Evolutionary conservation across 2,113 vertebrate species (phyloP).

Genomic region (Neofelis nebulosa): DNA sequence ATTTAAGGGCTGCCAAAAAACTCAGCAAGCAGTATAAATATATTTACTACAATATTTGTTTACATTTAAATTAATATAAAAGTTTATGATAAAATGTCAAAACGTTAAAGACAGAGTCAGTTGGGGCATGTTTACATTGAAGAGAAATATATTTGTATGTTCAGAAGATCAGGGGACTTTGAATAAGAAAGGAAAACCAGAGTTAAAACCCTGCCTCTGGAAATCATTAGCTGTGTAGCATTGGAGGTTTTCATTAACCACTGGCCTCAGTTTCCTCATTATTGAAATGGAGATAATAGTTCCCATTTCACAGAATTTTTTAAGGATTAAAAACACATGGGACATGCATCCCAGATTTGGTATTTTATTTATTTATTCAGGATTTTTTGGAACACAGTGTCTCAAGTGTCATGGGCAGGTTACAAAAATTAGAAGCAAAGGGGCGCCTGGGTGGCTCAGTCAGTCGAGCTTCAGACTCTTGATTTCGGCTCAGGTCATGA

Average conservation of each 20-base stretch:
- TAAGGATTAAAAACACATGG: neutral
- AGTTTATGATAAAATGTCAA: neutral
- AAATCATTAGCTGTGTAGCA: neutral
- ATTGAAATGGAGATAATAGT: neutral
- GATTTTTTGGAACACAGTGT: neutral
- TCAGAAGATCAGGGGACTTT: neutral
- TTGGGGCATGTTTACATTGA: neutral
- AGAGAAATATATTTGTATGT: neutral
- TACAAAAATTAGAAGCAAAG: neutral
- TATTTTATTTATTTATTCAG: conserved; percentile 8
- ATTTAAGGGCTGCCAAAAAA: neutral
- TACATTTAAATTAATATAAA: neutral
- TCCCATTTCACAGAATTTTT: neutral
- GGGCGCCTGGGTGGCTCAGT: too few relatives aligned
- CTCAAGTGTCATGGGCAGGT: neutral
- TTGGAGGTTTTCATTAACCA: neutral
- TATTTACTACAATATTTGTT: neutral
- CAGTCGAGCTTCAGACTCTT: too few relatives aligned
- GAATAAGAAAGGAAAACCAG: neutral
- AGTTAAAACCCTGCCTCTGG: neutral
- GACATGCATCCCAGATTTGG: neutral
- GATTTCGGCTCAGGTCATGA: too few relatives aligned
- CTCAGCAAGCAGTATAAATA: neutral
- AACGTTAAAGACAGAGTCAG: neutral
- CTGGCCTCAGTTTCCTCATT: neutral